phyloP scores from a whole-genome alignment of 1,140 invertebrate species.

The Oedothorax gibbosus region DNA sequence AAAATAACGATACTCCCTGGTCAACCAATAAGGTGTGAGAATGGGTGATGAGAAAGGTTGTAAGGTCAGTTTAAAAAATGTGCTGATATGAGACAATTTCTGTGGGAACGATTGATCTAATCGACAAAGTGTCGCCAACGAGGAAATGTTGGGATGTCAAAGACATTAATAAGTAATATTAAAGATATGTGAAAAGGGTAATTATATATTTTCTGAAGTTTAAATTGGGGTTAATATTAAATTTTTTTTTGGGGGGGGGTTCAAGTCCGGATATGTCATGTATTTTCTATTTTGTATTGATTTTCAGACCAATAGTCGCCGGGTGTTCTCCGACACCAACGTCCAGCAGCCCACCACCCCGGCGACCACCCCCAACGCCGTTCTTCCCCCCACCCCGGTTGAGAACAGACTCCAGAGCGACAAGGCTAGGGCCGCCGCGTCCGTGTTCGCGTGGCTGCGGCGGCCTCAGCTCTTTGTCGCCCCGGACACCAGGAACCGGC shows the following conservation, averaged over 20 bases:
- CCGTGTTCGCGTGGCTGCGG: constrained; percentile 62
- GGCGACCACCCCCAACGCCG: constrained; percentile 27
- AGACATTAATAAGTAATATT: too few species aligned
- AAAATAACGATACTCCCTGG: too few species aligned
- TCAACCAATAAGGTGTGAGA: too few species aligned
- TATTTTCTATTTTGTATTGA: background rate
- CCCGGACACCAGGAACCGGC: constrained; percentile 81
- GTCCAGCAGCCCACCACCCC: constrained; percentile 48
- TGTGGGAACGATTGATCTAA: too few species aligned
- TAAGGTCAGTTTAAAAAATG: too few species aligned
- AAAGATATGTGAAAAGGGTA: too few species aligned
- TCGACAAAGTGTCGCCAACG: too few species aligned
- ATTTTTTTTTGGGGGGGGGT: background rate
- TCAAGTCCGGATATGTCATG: background rate
- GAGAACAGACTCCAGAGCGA: constrained; percentile 58
- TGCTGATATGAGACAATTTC: too few species aligned
- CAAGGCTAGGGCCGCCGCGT: constrained; percentile 63
- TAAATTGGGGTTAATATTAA: too few species aligned
- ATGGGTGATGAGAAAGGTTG: too few species aligned
- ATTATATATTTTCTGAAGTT: too few species aligned
- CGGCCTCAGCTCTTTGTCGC: constrained; percentile 60
- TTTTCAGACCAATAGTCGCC: constrained; percentile 56
- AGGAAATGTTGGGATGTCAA: too few species aligned
- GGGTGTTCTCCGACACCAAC: constrained; percentile 57
- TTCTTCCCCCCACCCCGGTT: background rate